phyloP scores from a whole-genome alignment of 2,888 invertebrate genomes.

The Volucella inanis region DNA sequence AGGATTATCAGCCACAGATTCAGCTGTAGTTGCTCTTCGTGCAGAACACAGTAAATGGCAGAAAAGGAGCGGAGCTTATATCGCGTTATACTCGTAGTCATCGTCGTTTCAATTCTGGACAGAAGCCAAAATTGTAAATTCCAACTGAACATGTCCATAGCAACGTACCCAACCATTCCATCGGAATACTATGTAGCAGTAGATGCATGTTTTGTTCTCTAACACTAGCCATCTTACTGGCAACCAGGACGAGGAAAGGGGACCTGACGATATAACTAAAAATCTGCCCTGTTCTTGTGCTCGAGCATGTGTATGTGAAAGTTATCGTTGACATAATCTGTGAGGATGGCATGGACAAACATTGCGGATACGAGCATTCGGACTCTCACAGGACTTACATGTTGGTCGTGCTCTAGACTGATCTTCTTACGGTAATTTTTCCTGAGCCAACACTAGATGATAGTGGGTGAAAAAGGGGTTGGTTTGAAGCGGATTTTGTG shows the following conservation, averaged over 20 bases:
- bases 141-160: conserved; percentile 55
- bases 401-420: neutral
- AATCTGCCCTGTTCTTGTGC: neutral
- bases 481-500: conserved; percentile 12
- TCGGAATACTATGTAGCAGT: conserved; percentile 36
- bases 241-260: neutral
- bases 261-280: conserved; percentile 24
- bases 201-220: conserved; percentile 3
- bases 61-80: conserved; percentile 9
- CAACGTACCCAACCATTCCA: conserved; percentile 12
- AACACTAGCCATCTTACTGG: conserved; percentile 10
- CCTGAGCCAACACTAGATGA: neutral
- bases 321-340: conserved; percentile 66
- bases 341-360: conserved; percentile 32
- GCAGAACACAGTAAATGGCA: neutral
- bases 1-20: conserved; percentile 42
- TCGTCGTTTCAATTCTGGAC: conserved; percentile 37
- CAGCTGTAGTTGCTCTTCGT: neutral
- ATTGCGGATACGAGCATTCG: neutral
- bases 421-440: conserved; percentile 5
- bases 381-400: conserved; percentile 45
- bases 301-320: conserved; percentile 27
- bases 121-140: conserved; percentile 60
- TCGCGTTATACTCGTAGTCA: neutral
- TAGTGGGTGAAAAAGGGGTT: neutral